These are phyloP conservation scores for Drosophila nr. perissopoda DNA, from an alignment of 2,888 invertebrate species.

Conservation along the genomic window DNA sequence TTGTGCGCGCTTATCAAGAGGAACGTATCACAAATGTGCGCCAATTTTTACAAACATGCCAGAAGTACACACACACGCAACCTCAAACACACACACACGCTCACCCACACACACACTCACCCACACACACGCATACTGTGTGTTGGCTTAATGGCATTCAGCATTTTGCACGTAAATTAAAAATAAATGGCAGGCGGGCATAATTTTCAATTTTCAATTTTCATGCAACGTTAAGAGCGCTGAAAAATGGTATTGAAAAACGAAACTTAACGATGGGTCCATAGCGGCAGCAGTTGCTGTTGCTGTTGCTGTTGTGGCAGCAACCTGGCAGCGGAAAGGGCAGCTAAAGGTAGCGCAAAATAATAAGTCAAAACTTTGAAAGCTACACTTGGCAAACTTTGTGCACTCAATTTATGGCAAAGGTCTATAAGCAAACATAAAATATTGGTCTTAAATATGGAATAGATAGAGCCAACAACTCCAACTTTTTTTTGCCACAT, in stretches of 20 bases:
- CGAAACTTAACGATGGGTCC: slow-evolving; percentile 58
- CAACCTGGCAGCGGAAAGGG: background rate
- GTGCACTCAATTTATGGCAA: slow-evolving; percentile 2
- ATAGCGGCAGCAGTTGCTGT: slow-evolving; percentile 6
- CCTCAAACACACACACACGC: background rate
- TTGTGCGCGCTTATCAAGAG: slow-evolving; percentile 45
- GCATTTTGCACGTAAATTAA: slow-evolving; percentile 58
- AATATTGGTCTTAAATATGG: background rate
- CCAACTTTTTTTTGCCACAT: background rate
- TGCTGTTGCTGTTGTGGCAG: background rate
- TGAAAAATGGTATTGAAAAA: slow-evolving; percentile 71
- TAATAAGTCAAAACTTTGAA: slow-evolving; percentile 42
- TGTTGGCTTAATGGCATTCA: slow-evolving; percentile 38
- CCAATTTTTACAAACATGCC: slow-evolving; percentile 57
- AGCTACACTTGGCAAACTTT: slow-evolving; percentile 38
- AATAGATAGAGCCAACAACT: background rate
- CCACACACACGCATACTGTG: background rate
- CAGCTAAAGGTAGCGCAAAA: background rate
- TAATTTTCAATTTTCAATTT: slow-evolving; percentile 78
- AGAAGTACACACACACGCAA: slow-evolving; percentile 22
- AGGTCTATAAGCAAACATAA: background rate
- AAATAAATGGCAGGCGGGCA: slow-evolving; percentile 61
- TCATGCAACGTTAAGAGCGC: slow-evolving; percentile 60
- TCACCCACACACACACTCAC: background rate
- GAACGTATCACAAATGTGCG: slow-evolving; percentile 53